A percentile compares a stretch with the other conserved stretches of the same genome.
These are phyloP conservation scores for Dendrolimus pini DNA, from an alignment of 2,888 invertebrate species.

Conservation along the genomic window DNA sequence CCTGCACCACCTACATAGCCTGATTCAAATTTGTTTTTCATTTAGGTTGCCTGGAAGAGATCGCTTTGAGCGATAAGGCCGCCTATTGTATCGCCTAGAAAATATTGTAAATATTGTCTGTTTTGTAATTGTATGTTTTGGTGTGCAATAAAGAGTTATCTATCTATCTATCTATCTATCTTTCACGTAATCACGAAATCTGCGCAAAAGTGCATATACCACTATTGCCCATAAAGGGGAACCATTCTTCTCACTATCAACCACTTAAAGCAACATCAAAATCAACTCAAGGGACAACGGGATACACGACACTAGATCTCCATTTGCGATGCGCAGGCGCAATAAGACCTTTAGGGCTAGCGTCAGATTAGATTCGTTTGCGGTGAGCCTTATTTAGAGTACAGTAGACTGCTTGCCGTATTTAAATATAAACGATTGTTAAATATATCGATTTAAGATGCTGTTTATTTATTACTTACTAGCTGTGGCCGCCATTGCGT, in stretches of 20 bases:
- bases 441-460: slow-evolving; percentile 1
- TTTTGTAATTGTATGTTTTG: no score
- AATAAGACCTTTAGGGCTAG: slow-evolving; percentile 35
- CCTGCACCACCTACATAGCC: no score
- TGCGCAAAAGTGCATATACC: no score
- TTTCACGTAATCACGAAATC: no score
- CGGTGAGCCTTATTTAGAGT: slow-evolving; percentile 29
- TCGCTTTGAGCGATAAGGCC: no score
- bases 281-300: slow-evolving; percentile 32
- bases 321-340: slow-evolving; percentile 33
- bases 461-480: neutral
- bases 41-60: no score
- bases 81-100: no score
- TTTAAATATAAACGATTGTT: slow-evolving; percentile 13
- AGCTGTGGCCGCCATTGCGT: neutral
- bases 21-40: no score
- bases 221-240: slow-evolving; percentile 20
- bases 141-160: no score
- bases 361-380: slow-evolving; percentile 43
- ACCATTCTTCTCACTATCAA: slow-evolving; percentile 33
- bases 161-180: no score
- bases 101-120: no score
- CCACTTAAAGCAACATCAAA: slow-evolving; percentile 52
- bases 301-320: slow-evolving; percentile 30
- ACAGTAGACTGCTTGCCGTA: slow-evolving; percentile 19